Conservation (phyloP, 2,888 invertebrate species). For the Ormyrus thymus region DNA sequence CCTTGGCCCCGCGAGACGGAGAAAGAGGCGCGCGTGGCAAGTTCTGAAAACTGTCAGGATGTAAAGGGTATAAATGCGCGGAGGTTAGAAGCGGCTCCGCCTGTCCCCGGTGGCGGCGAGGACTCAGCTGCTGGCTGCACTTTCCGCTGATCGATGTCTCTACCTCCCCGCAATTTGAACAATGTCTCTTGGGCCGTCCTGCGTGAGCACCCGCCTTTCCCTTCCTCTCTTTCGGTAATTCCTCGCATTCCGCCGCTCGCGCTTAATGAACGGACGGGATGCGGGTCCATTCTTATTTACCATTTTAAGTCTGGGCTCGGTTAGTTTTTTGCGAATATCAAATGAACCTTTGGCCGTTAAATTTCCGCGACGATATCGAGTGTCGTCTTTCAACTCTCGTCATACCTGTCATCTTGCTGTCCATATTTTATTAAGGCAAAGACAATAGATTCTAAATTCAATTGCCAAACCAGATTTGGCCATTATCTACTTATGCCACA, state of each 20-base stretch:
- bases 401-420: too few species aligned
- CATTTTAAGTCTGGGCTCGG: slow-evolving; percentile 59
- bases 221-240: slow-evolving; percentile 30
- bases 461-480: too few species aligned
- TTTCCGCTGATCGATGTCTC: slow-evolving; percentile 69
- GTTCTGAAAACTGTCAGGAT: slow-evolving; percentile 51
- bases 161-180: slow-evolving; percentile 70
- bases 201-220: slow-evolving; percentile 28
- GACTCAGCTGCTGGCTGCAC: slow-evolving; percentile 59
- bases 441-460: too few species aligned
- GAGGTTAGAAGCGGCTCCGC: slow-evolving; percentile 58
- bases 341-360: too few species aligned
- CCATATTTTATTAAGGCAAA: too few species aligned
- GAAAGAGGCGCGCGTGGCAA: slow-evolving; percentile 12
- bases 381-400: too few species aligned
- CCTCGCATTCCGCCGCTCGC: slow-evolving; percentile 26
- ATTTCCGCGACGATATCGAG: too few species aligned
- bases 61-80: slow-evolving; percentile 54
- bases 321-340: background rate
- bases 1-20: too few species aligned
- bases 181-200: slow-evolving; percentile 65
- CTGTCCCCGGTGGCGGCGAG: slow-evolving; percentile 61
- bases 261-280: slow-evolving; percentile 55
- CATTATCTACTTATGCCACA: too few species aligned
- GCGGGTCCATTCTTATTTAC: slow-evolving; percentile 67